phyloP scores from a whole-genome alignment of 2,888 invertebrate species.

The Pantelozetes paolii region DNA sequence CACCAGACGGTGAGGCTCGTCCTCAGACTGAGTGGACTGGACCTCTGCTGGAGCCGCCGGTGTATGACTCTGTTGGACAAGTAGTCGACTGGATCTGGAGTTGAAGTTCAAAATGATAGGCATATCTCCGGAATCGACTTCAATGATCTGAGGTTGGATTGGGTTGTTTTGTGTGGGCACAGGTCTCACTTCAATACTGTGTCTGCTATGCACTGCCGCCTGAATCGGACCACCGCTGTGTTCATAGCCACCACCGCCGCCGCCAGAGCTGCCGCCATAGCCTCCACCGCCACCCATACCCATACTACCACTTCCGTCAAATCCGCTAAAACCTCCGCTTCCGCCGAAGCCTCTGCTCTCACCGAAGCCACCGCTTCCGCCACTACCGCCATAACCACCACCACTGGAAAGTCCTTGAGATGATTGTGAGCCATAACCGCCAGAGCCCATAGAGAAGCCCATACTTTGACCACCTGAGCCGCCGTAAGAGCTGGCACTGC shows the following conservation, averaged over 20 bases:
- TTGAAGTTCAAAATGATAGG: constrained; percentile 11
- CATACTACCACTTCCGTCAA: neutral
- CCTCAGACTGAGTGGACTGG: constrained; percentile 11
- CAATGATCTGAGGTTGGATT: constrained; percentile 20
- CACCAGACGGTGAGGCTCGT: constrained; percentile 16
- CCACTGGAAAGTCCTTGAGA: too few species aligned
- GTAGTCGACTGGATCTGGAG: neutral
- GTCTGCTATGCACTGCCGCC: constrained; percentile 14
- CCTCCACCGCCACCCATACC: neutral
- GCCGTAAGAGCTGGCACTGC: neutral
- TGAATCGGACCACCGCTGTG: constrained; percentile 9
- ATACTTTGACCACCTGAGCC: neutral
- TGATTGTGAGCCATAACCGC: neutral
- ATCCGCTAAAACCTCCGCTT: neutral
- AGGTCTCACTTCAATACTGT: constrained; percentile 6
- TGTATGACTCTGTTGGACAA: constrained; percentile 2
- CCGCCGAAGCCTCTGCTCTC: neutral
- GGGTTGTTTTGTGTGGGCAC: constrained; percentile 9
- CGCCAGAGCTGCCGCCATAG: constrained; percentile 12
- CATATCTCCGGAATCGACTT: constrained; percentile 24
- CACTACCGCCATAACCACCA: neutral
- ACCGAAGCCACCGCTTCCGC: too few species aligned
- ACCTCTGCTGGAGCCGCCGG: neutral
- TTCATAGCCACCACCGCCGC: constrained; percentile 3
- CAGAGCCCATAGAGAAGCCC: neutral